phyloP scores from a whole-genome alignment of 92 coral and sea anemone genomes.

The Paramuricea clavata region DNA sequence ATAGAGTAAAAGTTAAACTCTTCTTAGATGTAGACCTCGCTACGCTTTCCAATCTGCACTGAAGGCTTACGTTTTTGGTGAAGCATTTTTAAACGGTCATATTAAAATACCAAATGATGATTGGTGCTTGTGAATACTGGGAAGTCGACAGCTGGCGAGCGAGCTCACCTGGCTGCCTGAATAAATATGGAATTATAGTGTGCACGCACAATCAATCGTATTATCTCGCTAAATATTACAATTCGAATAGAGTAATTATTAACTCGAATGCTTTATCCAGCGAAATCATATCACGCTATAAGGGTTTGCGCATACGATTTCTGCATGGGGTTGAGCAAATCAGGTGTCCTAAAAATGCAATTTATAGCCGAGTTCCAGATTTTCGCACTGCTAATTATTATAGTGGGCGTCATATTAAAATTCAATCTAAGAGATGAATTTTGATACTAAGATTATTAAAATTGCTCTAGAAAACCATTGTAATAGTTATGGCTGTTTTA shows the following conservation, averaged over 20 bases:
- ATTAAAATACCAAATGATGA: conserved; percentile 24
- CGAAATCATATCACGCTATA: background rate
- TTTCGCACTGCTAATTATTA: no score
- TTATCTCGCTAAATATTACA: conserved; percentile 11
- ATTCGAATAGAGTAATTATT: background rate
- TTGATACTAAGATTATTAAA: no score
- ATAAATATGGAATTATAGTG: conserved; percentile 19
- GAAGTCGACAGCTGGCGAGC: conserved; percentile 31
- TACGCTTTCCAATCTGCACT: background rate
- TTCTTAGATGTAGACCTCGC: background rate
- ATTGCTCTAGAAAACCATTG: no score
- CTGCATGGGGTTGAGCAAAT: no score
- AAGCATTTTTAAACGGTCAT: conserved; percentile 19
- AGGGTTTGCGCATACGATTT: no score
- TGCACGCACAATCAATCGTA: conserved; percentile 16
- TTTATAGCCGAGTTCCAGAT: no score
- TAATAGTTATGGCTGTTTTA: no score
- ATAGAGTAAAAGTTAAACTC: background rate
- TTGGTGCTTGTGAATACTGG: conserved; percentile 14
- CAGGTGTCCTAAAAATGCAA: no score
- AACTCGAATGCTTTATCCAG: background rate
- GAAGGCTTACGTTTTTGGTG: background rate
- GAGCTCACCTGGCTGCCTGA: conserved; percentile 45
- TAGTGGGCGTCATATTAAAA: no score
- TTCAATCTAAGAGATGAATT: no score